Conservation (phyloP, 2,888 invertebrate genomes). For the Gandaritis pyraliata region DNA sequence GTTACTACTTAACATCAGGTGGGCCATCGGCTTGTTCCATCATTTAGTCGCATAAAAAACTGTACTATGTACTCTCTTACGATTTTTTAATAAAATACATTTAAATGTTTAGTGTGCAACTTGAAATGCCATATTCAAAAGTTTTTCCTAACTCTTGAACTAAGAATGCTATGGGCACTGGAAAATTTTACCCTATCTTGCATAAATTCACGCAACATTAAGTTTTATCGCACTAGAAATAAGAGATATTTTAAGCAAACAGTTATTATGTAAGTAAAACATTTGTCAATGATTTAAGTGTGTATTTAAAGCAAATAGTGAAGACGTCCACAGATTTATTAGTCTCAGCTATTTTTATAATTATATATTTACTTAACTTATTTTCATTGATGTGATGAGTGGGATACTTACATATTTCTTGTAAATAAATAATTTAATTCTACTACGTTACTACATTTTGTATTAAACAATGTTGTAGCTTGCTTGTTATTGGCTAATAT, state of each 20-base stretch:
- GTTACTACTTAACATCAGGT: too few species aligned
- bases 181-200: slow-evolving; percentile 48
- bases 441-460: background rate
- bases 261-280: slow-evolving; percentile 37
- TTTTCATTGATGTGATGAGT: slow-evolving; percentile 36
- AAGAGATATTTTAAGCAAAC: slow-evolving; percentile 38
- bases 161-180: slow-evolving; percentile 51
- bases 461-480: too few species aligned
- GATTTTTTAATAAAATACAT: too few species aligned
- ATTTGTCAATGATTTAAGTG: slow-evolving; percentile 46
- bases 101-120: too few species aligned
- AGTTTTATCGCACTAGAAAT: slow-evolving; percentile 40
- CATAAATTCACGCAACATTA: slow-evolving; percentile 37
- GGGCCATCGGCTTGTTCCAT: too few species aligned
- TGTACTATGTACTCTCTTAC: too few species aligned
- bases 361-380: slow-evolving; percentile 36
- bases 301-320: slow-evolving; percentile 49
- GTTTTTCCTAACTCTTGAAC: slow-evolving; percentile 52
- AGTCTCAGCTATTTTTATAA: slow-evolving; percentile 42
- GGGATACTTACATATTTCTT: slow-evolving; percentile 15
- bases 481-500: too few species aligned
- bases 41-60: too few species aligned
- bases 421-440: slow-evolving; percentile 9
- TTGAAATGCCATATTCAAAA: slow-evolving; percentile 15
- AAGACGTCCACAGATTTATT: slow-evolving; percentile 43